Percentiles rank a stretch among this genome's conserved stretches.
phyloP scores from a whole-genome alignment of 2,888 invertebrate species.

The Ypsolopha scabrella region DNA sequence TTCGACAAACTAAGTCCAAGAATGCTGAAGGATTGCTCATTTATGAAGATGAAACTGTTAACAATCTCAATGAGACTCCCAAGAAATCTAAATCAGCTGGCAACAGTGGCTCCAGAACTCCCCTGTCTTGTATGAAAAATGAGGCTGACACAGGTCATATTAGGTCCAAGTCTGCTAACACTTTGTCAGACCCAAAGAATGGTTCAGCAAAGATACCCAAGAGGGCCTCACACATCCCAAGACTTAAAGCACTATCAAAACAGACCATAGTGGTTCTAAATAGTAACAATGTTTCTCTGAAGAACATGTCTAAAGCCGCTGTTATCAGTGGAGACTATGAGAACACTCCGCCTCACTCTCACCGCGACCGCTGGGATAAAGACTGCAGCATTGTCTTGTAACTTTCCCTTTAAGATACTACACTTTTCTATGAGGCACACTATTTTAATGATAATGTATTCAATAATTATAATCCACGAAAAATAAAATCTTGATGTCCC shows the following conservation, averaged over 20 bases:
- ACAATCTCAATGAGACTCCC: slow-evolving; percentile 32
- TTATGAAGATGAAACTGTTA: slow-evolving; percentile 65
- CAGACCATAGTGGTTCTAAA: slow-evolving; percentile 26
- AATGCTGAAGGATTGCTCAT: slow-evolving; percentile 64
- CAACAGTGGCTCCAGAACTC: slow-evolving; percentile 51
- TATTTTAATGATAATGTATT: neutral
- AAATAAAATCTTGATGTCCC: too few species aligned
- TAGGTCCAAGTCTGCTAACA: slow-evolving; percentile 59
- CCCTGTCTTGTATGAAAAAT: slow-evolving; percentile 64
- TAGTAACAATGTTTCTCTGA: slow-evolving; percentile 46
- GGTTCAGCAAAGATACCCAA: slow-evolving; percentile 30
- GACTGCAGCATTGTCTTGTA: slow-evolving; percentile 58
- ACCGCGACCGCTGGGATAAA: slow-evolving; percentile 62
- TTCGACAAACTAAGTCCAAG: slow-evolving; percentile 31
- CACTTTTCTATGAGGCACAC: neutral
- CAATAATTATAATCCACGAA: neutral
- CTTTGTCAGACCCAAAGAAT: slow-evolving; percentile 31
- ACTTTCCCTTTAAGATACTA: neutral
- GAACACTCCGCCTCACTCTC: slow-evolving; percentile 61
- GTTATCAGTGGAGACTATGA: slow-evolving; percentile 52
- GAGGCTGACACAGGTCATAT: slow-evolving; percentile 41
- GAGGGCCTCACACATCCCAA: slow-evolving; percentile 53
- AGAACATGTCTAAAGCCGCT: slow-evolving; percentile 37
- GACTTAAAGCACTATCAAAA: slow-evolving; percentile 48
- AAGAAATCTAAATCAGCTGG: slow-evolving; percentile 42